Conservation (phyloP, 1,140 invertebrate genomes). For the Drosophila virilis region DNA sequence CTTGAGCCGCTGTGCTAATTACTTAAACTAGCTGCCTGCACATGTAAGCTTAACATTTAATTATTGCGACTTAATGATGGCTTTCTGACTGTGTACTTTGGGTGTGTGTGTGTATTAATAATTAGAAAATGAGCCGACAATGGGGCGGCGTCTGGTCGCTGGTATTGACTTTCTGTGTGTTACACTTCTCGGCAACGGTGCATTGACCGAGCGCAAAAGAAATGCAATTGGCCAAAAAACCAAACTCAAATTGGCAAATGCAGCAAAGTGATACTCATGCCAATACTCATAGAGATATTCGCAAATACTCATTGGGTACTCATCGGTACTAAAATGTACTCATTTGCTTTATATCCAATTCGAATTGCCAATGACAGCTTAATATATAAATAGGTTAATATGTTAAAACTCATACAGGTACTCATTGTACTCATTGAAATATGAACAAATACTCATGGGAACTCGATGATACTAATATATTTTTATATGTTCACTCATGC, state of each 20-base stretch:
- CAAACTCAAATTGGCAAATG: slow-evolving; percentile 28
- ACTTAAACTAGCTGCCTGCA: slow-evolving; percentile 71
- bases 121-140: slow-evolving; percentile 78
- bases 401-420: background rate
- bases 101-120: slow-evolving; percentile 65
- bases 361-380: no score
- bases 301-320: slow-evolving; percentile 1
- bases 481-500: no score
- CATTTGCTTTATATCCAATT: background rate
- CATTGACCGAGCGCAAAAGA: slow-evolving; percentile 60
- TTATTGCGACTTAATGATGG: slow-evolving; percentile 80
- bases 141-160: slow-evolving; percentile 55
- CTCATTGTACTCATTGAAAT: background rate
- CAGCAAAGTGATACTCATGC: slow-evolving; percentile 27
- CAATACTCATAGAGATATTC: slow-evolving; percentile 16
- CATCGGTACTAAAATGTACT: background rate
- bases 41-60: slow-evolving; percentile 80
- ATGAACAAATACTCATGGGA: background rate
- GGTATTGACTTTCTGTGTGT: slow-evolving; percentile 64
- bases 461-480: slow-evolving; percentile 11
- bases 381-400: no score
- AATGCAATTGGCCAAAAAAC: slow-evolving; percentile 40
- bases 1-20: slow-evolving; percentile 64
- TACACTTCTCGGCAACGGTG: slow-evolving; percentile 59
- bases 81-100: slow-evolving; percentile 21